Evolutionary conservation across 2,888 invertebrate species (phyloP).

Genomic region (Drosophila mercatorum): DNA sequence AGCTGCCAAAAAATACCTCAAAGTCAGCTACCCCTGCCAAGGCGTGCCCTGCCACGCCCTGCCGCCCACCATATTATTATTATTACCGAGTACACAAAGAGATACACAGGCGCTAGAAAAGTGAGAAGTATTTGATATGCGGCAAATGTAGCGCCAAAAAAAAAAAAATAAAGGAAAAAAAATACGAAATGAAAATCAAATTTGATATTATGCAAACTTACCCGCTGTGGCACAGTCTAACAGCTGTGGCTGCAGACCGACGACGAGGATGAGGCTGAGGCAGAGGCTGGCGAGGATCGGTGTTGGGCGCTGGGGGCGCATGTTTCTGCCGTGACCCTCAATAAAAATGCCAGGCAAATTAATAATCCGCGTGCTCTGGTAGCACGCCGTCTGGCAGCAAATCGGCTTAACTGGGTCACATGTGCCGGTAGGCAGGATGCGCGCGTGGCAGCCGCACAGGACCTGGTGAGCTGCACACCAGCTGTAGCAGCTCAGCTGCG

Average conservation of each 20-base stretch:
- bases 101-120: slow-evolving; percentile 2
- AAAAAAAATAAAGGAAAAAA: neutral
- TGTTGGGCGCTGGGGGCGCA: slow-evolving; percentile 39
- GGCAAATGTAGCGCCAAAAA: slow-evolving; percentile 42
- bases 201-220: slow-evolving; percentile 62
- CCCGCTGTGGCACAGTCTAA: slow-evolving; percentile 53
- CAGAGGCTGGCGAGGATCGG: slow-evolving; percentile 47
- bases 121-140: slow-evolving; percentile 57
- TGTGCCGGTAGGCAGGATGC: slow-evolving; percentile 45
- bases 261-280: slow-evolving; percentile 20
- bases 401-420: slow-evolving; percentile 73
- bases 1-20: too few relatives aligned
- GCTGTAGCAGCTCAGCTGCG: slow-evolving; percentile 31
- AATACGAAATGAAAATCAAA: slow-evolving; percentile 23
- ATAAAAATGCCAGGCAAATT: slow-evolving; percentile 68
- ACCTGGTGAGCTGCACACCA: slow-evolving; percentile 20
- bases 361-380: slow-evolving; percentile 55
- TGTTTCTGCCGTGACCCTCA: slow-evolving; percentile 54
- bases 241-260: slow-evolving; percentile 22
- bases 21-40: neutral
- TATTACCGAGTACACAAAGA: slow-evolving; percentile 12
- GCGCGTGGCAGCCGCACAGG: slow-evolving; percentile 23
- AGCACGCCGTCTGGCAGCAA: slow-evolving; percentile 36
- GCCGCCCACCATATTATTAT: slow-evolving; percentile 56
- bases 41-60: neutral